Base-by-base conservation (phyloP, 1,140 invertebrate genomes). In the Colletes latitarsis region DNA sequence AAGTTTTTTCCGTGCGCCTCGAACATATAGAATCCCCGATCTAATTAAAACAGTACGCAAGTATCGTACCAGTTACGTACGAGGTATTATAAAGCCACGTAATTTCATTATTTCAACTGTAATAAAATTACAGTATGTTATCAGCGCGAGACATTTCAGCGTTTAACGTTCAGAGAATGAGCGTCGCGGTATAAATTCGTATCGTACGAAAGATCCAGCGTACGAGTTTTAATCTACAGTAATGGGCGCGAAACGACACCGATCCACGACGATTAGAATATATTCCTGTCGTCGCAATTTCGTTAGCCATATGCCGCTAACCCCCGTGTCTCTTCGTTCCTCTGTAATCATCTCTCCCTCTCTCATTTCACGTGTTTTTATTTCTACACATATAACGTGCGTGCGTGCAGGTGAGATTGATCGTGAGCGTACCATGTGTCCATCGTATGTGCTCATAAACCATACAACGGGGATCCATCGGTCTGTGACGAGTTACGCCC, bases 401-500 rank as follows among this genome's bases (percentile, higher is more conserved):
- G 81, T 83, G 83, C 83, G 82, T 63, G 73, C 82, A 69, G 77
- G 55, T 82, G 64, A 82, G 83, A 85, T 85, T 85, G 84, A 85
- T 85, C 83, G 78, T 69, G 73, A 77, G 57, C 81, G 72, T 49
- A 53, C 58, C 73, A 85, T 83, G 81, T 88, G 86, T 84, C 72
- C 76, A 81, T 80, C 77, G 78, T 82, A 21, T 58, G 74, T 81
- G 82, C 60, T 88, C 84, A 86, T 88, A 84, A 88, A 85, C 58
- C 86, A 77, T 88, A 72, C 77, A 86, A 85, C 83, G 81, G 86
- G 77, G 71, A 84, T 88, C 66, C 82, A 71, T 66, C 87, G 72
- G 77, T 81, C 77, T 71, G 81, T 83, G 77, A 84, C 87, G 86
- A 86, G 81, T 83, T 76, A 79, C 76, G 62, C 71, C 71, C 78